Percentiles rank a stretch among this genome's conserved stretches.
phyloP scores from a whole-genome alignment of 2,113 vertebrate genomes.

The Alectura lathami region DNA sequence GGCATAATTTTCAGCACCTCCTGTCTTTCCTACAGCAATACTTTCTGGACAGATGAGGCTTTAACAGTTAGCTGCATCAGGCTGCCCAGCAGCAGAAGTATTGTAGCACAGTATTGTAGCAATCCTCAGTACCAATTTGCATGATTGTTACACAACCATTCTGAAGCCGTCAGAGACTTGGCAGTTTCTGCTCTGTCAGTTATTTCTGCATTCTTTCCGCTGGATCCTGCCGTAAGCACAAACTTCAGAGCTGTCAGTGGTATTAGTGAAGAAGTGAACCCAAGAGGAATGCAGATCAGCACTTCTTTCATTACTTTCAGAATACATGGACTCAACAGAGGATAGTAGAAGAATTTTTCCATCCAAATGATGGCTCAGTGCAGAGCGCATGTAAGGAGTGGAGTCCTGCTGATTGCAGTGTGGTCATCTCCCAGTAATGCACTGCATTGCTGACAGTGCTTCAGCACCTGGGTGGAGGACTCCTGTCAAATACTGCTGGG shows the following conservation, averaged over 20 bases:
- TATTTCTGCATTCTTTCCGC: not conserved
- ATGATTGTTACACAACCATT: not conserved
- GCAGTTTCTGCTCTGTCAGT: not conserved
- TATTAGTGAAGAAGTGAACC: not conserved
- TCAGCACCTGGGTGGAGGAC: not conserved
- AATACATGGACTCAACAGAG: not conserved
- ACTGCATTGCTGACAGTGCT: not conserved
- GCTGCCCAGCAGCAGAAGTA: not conserved
- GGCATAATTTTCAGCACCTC: not conserved
- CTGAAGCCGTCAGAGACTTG: not conserved
- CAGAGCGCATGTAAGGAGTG: not conserved
- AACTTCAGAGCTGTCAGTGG: not conserved
- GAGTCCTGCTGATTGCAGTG: no score
- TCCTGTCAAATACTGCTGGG: not conserved
- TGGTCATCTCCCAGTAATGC: not conserved
- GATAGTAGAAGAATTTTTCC: not conserved
- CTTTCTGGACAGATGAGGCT: not conserved
- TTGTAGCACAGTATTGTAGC: fast-evolving
- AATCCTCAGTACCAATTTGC: not conserved
- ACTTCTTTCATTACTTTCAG: not conserved
- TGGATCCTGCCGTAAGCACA: not conserved
- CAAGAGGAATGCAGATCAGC: not conserved
- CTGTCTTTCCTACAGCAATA: not conserved
- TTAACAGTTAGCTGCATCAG: not conserved
- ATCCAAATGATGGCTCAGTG: not conserved